Conservation (phyloP, 2,113 vertebrate species). For the Patagioenas fasciata region DNA sequence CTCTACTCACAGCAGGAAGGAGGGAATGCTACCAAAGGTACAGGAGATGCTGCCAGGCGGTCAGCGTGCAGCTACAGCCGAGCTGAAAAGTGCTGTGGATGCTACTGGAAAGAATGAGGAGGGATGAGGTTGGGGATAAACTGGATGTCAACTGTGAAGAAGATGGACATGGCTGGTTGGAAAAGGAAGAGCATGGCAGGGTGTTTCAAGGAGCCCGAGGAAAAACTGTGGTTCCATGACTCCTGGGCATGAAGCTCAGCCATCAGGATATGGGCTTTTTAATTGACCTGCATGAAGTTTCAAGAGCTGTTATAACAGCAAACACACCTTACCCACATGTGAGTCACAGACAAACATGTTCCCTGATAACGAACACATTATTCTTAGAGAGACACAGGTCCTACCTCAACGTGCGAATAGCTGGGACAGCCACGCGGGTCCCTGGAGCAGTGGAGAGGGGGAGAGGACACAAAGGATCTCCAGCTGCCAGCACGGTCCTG, state of each 20-base stretch:
- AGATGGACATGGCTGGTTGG: not conserved
- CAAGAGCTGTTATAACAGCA: constrained; percentile 49
- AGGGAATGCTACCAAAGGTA: not conserved
- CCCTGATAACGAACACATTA: constrained; percentile 42
- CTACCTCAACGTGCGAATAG: not conserved
- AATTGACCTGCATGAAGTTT: constrained; percentile 23
- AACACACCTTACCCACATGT: constrained; percentile 50
- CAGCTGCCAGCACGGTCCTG: not conserved
- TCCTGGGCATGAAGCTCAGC: not conserved
- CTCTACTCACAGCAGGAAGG: not conserved
- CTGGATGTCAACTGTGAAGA: not conserved
- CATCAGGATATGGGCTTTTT: constrained; percentile 13
- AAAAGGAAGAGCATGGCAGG: not conserved
- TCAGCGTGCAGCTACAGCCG: rapidly evolving
- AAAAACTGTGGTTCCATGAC: not conserved
- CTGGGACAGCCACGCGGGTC: not conserved
- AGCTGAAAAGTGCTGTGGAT: not conserved
- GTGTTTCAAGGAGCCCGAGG: not conserved
- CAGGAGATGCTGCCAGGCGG: not conserved
- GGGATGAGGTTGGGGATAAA: not conserved
- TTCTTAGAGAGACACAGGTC: constrained; percentile 38
- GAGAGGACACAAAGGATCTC: constrained; percentile 7
- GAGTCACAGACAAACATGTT: constrained; percentile 55
- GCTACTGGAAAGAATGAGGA: not conserved
- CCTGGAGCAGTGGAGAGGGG: not conserved